These are phyloP conservation scores for Kobus ellipsiprymnus DNA, from an alignment of 2,113 vertebrate genomes.

Conservation along the genomic window DNA sequence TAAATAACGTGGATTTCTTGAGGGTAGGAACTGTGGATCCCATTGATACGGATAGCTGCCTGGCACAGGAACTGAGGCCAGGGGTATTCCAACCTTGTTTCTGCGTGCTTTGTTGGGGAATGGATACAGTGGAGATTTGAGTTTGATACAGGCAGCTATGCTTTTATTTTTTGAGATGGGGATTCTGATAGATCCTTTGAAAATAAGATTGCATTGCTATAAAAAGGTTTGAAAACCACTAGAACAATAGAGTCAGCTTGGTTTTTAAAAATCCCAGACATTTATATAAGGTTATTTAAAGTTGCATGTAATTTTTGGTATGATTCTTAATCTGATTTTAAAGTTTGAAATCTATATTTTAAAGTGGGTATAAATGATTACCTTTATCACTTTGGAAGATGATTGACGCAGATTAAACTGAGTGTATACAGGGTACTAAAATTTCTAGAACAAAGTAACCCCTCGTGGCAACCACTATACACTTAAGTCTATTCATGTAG, in stretches of 20 bases:
- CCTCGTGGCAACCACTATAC: background rate
- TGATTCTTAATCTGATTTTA: background rate
- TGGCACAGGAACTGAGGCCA: background rate
- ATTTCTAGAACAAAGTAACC: background rate
- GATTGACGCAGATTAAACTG: background rate
- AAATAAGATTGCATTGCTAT: background rate
- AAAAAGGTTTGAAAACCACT: background rate
- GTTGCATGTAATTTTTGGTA: background rate
- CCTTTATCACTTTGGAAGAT: background rate
- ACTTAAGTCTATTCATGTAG: background rate
- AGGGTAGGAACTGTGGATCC: background rate
- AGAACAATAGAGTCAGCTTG: background rate
- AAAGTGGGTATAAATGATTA: background rate
- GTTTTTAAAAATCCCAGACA: background rate
- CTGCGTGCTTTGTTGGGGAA: background rate
- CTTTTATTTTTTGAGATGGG: background rate
- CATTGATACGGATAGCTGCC: background rate
- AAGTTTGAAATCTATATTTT: background rate
- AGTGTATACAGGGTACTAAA: background rate
- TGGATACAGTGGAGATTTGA: background rate
- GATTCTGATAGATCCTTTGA: background rate
- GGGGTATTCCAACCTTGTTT: background rate
- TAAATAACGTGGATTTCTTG: background rate
- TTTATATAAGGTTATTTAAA: background rate
- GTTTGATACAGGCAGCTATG: background rate